Conservation (phyloP, 2,888 invertebrate genomes). For the Aethes cnicana region DNA sequence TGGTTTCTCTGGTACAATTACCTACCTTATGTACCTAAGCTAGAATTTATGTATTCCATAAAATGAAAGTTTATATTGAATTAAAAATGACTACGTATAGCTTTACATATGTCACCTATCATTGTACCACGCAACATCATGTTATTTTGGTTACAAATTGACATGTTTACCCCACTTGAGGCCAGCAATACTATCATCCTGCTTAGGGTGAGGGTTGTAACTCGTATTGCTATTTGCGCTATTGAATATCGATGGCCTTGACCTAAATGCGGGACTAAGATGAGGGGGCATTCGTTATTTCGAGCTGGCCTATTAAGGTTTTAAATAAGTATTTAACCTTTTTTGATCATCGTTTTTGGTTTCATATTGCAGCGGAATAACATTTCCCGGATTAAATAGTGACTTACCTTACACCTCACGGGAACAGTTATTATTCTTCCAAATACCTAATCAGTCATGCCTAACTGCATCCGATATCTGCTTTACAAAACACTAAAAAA, state of each 20-base stretch:
- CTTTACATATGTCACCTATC: conserved; percentile 2
- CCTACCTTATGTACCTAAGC: too few species aligned
- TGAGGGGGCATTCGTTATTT: conserved; percentile 41
- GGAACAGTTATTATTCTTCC: too few species aligned
- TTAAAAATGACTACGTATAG: neutral
- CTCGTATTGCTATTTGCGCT: conserved; percentile 44
- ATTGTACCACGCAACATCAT: conserved; percentile 16
- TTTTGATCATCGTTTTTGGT: too few species aligned
- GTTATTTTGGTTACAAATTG: conserved; percentile 31
- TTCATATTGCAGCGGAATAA: too few species aligned
- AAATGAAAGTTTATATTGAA: neutral
- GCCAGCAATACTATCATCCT: conserved; percentile 38
- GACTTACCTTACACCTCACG: too few species aligned
- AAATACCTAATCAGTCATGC: too few species aligned
- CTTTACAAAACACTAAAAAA: too few species aligned
- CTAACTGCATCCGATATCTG: too few species aligned
- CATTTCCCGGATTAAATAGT: too few species aligned
- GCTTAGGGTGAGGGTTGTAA: conserved; percentile 53
- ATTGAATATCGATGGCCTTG: conserved; percentile 64
- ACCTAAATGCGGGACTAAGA: conserved; percentile 48
- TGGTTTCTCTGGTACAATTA: too few species aligned
- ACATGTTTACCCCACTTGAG: conserved; percentile 36
- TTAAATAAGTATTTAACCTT: neutral
- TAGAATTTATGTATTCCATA: neutral
- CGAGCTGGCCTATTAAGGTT: neutral